These are phyloP conservation scores for Allobates femoralis DNA, from an alignment of 2,797 vertebrate species.

Conservation along the genomic window DNA sequence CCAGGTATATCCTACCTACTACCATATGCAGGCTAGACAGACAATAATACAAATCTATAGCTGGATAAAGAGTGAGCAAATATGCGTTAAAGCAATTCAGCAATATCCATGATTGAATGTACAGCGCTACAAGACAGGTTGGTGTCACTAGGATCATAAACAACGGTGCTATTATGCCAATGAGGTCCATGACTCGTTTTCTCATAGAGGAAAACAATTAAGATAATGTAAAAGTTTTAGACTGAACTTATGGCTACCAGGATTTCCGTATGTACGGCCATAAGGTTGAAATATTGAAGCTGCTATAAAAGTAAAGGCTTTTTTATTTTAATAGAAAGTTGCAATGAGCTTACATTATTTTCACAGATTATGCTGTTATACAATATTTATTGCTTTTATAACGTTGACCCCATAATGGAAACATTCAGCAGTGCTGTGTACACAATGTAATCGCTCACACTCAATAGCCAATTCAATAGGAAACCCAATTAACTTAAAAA, in stretches of 20 bases:
- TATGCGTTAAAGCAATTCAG: background rate
- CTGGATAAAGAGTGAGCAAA: background rate
- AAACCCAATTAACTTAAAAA: background rate
- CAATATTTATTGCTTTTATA: background rate
- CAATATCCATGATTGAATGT: background rate
- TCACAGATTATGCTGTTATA: background rate
- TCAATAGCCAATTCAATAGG: background rate
- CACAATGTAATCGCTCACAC: background rate
- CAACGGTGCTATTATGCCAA: background rate
- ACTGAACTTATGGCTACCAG: background rate
- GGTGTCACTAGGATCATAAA: background rate
- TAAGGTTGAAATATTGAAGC: background rate
- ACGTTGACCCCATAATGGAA: background rate
- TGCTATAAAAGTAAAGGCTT: background rate
- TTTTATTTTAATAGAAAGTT: slow-evolving; percentile 1
- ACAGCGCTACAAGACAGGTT: background rate
- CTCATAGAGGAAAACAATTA: background rate
- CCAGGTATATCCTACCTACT: too few species aligned
- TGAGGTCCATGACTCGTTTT: background rate
- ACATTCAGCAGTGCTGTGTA: background rate
- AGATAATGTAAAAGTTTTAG: background rate
- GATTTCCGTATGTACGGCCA: background rate
- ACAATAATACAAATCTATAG: background rate
- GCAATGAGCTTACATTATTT: background rate
- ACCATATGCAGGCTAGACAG: too few species aligned